These are phyloP conservation scores for Thamnophis sirtalis DNA, from an alignment of 2,113 vertebrate species.

Conservation along the genomic window DNA sequence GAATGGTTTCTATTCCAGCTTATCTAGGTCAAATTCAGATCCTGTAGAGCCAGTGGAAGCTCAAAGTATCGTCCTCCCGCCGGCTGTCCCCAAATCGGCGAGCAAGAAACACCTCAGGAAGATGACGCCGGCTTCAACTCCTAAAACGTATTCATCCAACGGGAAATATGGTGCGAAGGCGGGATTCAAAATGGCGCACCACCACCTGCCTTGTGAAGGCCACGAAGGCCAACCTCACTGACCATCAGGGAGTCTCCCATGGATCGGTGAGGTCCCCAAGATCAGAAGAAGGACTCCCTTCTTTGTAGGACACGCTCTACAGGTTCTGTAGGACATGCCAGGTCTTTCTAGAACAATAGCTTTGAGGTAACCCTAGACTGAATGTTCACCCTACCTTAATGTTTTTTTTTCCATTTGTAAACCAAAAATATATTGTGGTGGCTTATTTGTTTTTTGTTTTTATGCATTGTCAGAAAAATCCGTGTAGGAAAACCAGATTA, in stretches of 20 bases:
- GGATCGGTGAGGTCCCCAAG: background rate
- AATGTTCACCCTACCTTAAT: background rate
- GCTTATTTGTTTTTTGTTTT: too few relatives aligned
- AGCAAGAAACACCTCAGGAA: background rate
- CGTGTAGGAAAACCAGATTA: background rate
- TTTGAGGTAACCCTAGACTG: background rate
- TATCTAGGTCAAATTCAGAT: slow-evolving; percentile 73
- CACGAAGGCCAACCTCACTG: slow-evolving; percentile 24
- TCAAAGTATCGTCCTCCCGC: background rate
- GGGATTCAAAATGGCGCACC: slow-evolving; percentile 9
- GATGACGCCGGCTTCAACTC: background rate
- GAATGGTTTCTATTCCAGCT: slow-evolving; percentile 52
- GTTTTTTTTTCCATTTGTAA: background rate
- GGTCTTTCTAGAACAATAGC: background rate
- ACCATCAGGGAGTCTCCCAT: slow-evolving; percentile 30
- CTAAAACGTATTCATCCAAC: background rate
- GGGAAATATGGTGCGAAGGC: slow-evolving; percentile 20
- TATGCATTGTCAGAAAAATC: background rate
- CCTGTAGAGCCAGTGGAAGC: slow-evolving; percentile 31
- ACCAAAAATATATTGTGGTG: too few relatives aligned
- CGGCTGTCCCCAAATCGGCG: background rate
- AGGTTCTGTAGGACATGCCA: background rate
- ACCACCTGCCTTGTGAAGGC: slow-evolving; percentile 16
- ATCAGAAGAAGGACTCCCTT: background rate
- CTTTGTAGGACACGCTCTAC: background rate